Evolutionary conservation across 2,113 vertebrate species (phyloP), one percentile per base, ranked within the genome.

Genomic region (Campylomormyrus numenius): DNA sequence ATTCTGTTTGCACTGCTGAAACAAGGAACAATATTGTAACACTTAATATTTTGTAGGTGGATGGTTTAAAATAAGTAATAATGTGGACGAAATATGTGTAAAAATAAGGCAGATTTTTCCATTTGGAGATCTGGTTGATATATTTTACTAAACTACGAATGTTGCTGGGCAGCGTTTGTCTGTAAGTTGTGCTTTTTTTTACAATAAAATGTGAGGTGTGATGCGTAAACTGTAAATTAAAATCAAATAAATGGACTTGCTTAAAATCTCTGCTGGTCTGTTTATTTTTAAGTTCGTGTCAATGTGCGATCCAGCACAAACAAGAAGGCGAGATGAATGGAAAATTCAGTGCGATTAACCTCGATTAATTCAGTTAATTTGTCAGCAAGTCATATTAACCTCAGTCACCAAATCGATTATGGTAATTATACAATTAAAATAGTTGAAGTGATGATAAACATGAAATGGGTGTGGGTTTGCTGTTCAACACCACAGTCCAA

Each of bases 151-250:
- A 35, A 91, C 90, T 92, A 90, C 93, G 92, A 93, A 94, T 94
- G 95, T 96, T 96, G 95, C 95, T 95, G 95, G 93, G 94, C 95
- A 95, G 93, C 93, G 93, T 94, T 92, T 93, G 45, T 90, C 49
- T 93, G 77, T 92, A 84, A 92, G 90, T 89, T 52, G 56, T 92
- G 91, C 15, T 46, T 93, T 93, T 94, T 94, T 94, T 94, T 94
- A 93, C 92, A 92, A 83, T 35, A 91, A 89, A 90, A 91, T 89
- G 90, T 52, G 87, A 86, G 90, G 88, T 92, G 92, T 92, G 80
- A 91, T 92, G 92, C 92, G 91, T 93, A 31, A 31, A 35, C 27
- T 53, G 24, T 94, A 94, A 94, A 95, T 95, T 94, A 95, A 95
- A 95, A 88, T 91, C 93, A 89, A 93, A 74, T 92, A 93, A 84